A percentile compares a stretch with the other conserved stretches of the same genome.
phyloP scores from a whole-genome alignment of 2,888 invertebrate species.

The Lepidochrysops patricia region DNA sequence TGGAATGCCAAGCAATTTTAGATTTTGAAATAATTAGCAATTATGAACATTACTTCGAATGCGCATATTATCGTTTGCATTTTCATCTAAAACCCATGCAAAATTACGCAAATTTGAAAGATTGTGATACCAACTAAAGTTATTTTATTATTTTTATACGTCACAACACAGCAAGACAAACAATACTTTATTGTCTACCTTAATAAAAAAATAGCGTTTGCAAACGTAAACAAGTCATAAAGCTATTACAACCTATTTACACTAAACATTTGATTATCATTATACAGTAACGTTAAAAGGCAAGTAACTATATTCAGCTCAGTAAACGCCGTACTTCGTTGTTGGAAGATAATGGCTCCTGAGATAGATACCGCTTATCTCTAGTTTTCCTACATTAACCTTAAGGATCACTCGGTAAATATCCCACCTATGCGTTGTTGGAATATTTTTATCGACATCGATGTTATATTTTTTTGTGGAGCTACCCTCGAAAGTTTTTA shows the following conservation, averaged over 20 bases:
- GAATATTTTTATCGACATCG: conserved; percentile 25
- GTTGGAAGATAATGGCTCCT: neutral
- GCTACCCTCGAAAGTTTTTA: too few species aligned
- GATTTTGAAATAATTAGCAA: neutral
- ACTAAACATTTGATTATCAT: neutral
- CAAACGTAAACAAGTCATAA: neutral
- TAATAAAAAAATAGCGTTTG: neutral
- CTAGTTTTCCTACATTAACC: conserved; percentile 29
- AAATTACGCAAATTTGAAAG: neutral
- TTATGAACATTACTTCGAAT: neutral
- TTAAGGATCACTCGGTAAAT: conserved; percentile 27
- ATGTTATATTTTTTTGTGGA: conserved; percentile 14
- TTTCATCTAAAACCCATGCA: neutral
- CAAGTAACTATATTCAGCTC: neutral
- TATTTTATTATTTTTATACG: neutral
- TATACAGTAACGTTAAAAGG: neutral
- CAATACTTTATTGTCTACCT: neutral
- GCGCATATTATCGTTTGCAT: neutral
- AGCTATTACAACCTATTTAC: neutral
- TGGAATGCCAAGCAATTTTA: neutral
- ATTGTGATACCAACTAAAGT: neutral
- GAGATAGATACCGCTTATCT: conserved; percentile 25
- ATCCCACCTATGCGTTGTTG: conserved; percentile 19
- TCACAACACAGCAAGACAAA: neutral
- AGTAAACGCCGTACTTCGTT: neutral